Evolutionary conservation across 2,113 vertebrate species (phyloP).

Genomic region (Myodes glareolus): DNA sequence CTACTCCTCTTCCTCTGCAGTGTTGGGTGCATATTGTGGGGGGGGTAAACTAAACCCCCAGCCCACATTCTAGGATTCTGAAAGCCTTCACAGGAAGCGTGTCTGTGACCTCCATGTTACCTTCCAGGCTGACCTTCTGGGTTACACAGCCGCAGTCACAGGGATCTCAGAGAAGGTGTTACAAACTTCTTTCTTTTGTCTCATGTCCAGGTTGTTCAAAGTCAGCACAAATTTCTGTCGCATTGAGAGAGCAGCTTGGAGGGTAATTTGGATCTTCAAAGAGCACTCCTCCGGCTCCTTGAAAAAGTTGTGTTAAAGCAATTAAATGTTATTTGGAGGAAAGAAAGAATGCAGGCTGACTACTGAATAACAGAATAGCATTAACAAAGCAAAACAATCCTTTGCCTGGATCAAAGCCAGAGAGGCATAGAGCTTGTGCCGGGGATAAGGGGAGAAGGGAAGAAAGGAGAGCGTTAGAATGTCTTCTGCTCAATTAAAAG

Average conservation of each 20-base stretch:
- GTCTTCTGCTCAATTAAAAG: constrained; percentile 53
- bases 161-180: constrained; percentile 29
- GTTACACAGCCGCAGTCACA: background rate
- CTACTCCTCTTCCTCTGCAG: background rate
- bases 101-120: background rate
- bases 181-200: constrained; percentile 57
- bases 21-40: too few species aligned
- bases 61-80: background rate
- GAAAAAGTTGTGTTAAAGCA: constrained; percentile 67
- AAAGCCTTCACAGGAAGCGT: background rate
- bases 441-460: background rate
- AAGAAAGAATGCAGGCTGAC: constrained; percentile 48
- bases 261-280: constrained; percentile 72
- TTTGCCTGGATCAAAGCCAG: constrained; percentile 71
- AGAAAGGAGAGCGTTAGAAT: background rate
- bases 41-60: background rate
- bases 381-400: constrained; percentile 62
- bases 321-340: constrained; percentile 68
- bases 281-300: constrained; percentile 52
- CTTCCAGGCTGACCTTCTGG: background rate
- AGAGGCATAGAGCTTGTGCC: background rate
- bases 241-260: constrained; percentile 29
- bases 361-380: constrained; percentile 65
- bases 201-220: constrained; percentile 64
- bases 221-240: constrained; percentile 60